A percentile compares a stretch with the other conserved stretches of the same genome.
phyloP scores from a whole-genome alignment of 2,797 vertebrate species.

The Brotogeris chrysoptera region DNA sequence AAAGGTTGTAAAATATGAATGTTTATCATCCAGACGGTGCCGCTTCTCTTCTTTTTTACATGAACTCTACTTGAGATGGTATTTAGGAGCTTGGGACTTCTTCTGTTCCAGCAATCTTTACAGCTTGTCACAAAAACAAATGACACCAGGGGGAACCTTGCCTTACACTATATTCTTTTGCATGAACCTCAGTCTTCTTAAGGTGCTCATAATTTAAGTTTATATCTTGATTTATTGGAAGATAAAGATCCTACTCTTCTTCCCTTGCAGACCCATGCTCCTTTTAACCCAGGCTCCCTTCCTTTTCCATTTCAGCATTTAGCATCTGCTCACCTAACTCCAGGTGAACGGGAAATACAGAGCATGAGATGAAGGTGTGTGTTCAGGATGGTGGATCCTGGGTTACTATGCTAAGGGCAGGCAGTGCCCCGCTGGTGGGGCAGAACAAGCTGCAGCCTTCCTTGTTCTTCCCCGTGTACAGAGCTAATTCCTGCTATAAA shows the following conservation, averaged over 20 bases:
- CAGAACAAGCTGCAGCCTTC: background rate
- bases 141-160: constrained; percentile 39
- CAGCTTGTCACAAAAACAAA: constrained; percentile 51
- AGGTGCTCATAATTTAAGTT: constrained; percentile 60
- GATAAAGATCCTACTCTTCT: background rate
- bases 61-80: constrained; percentile 26
- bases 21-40: constrained; percentile 30
- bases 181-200: constrained; percentile 60
- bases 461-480: background rate
- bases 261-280: background rate
- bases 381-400: constrained; percentile 2
- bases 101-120: constrained; percentile 45
- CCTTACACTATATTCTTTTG: constrained; percentile 49
- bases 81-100: constrained; percentile 35
- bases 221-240: constrained; percentile 48
- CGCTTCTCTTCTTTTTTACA: constrained; percentile 16
- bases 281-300: background rate
- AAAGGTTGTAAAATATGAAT: constrained; percentile 54
- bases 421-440: background rate
- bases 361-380: background rate
- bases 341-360: background rate
- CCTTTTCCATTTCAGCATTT: background rate
- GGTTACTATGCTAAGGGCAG: constrained; percentile 2
- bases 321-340: constrained; percentile 19
- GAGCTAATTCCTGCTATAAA: background rate